Conservation (phyloP, 2,113 vertebrate genomes). For the Bagarius yarrelli region DNA sequence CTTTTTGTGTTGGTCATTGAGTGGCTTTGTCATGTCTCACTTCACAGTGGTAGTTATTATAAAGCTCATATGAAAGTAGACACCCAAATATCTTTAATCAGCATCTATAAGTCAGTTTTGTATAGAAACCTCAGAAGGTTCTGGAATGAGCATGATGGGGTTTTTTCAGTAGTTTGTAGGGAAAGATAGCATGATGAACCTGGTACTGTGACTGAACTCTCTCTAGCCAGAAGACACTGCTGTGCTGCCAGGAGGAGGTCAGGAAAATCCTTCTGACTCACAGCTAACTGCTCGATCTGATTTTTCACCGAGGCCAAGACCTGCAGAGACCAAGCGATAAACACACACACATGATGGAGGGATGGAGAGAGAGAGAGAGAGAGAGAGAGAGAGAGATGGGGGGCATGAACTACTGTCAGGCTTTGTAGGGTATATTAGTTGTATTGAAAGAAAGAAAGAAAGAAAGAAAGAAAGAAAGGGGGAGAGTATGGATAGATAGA, state of each 20-base stretch:
- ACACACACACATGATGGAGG: not conserved
- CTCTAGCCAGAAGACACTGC: conserved; percentile 86
- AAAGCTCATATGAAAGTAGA: no score
- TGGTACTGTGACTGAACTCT: conserved; percentile 66
- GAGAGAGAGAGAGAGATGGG: not conserved
- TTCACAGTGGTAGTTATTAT: no score
- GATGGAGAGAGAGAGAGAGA: not conserved
- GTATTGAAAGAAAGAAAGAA: not conserved
- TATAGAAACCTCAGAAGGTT: not conserved
- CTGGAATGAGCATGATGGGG: no score
- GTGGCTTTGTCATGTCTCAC: no score
- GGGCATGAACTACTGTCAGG: not conserved
- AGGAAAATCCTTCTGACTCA: conserved; percentile 80
- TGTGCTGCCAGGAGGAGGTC: conserved; percentile 85
- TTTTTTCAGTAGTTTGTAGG: not conserved
- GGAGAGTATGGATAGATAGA: not conserved
- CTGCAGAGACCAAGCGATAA: conserved; percentile 68
- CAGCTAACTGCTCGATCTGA: conserved; percentile 87
- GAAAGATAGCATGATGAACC: conserved; percentile 49
- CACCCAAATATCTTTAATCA: not conserved
- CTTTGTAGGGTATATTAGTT: not conserved
- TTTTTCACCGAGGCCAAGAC: conserved; percentile 92
- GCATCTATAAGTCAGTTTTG: not conserved
- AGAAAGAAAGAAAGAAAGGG: not conserved
- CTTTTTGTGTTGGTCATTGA: no score